Percentiles rank a stretch among this genome's conserved stretches.
Conservation (phyloP, 2,888 invertebrate genomes). For the Sinelater perroti region DNA sequence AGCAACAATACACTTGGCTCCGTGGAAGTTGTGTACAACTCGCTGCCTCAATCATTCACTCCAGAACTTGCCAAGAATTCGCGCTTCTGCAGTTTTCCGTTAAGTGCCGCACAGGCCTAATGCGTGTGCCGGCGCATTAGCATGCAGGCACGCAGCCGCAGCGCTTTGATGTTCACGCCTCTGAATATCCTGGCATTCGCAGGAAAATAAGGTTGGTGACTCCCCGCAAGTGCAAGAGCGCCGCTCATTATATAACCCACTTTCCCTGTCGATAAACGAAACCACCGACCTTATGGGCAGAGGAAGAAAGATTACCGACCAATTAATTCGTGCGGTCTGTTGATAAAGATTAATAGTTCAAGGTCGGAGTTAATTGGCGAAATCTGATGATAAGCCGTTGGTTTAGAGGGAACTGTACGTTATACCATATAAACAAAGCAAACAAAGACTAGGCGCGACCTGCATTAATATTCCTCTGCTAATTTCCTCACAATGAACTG, state of each 20-base stretch:
- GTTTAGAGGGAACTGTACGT: too few species aligned
- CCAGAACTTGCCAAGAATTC: too few species aligned
- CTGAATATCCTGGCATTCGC: conserved; percentile 9
- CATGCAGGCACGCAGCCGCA: conserved; percentile 11
- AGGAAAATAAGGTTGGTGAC: conserved; percentile 14
- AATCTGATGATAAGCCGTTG: too few species aligned
- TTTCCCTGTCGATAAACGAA: too few species aligned
- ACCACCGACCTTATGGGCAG: too few species aligned
- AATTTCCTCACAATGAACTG: conserved; percentile 3
- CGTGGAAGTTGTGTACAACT: not conserved
- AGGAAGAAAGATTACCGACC: too few species aligned
- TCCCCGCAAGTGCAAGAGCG: too few species aligned
- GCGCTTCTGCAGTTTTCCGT: too few species aligned
- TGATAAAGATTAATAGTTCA: conserved; percentile 1
- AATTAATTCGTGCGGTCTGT: not conserved
- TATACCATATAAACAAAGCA: too few species aligned
- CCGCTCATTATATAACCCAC: too few species aligned
- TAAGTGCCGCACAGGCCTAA: too few species aligned
- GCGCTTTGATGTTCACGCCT: conserved; percentile 4
- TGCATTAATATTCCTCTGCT: conserved; percentile 12
- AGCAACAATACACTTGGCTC: conserved; percentile 24
- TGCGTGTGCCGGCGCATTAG: too few species aligned
- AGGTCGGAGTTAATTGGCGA: not conserved
- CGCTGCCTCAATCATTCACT: conserved; percentile 5
- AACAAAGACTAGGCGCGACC: conserved; percentile 1